These are phyloP conservation scores for Ridgeia piscesae DNA, from an alignment of 1,140 invertebrate species.

Conservation along the genomic window DNA sequence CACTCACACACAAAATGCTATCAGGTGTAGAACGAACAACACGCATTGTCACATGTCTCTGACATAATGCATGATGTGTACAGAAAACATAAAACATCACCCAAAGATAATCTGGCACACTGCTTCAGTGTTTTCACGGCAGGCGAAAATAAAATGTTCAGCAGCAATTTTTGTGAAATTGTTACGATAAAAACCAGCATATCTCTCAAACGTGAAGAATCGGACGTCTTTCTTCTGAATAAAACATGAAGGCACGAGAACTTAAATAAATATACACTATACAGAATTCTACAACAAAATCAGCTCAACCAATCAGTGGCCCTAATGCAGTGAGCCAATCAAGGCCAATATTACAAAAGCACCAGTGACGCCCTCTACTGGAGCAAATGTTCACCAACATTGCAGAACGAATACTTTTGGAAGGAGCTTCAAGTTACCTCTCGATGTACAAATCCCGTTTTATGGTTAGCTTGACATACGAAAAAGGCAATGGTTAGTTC, in stretches of 20 bases:
- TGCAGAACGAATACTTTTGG: no score
- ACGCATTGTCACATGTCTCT: no score
- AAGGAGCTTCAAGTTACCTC: no score
- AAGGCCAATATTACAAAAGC: neutral
- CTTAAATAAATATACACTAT: neutral
- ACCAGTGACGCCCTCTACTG: neutral
- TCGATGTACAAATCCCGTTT: no score
- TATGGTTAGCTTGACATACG: no score
- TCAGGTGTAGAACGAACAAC: no score
- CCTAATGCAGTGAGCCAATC: neutral
- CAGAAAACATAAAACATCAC: no score
- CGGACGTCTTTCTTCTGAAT: neutral
- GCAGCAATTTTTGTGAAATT: neutral
- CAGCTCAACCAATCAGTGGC: neutral
- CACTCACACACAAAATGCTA: neutral
- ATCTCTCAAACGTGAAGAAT: neutral
- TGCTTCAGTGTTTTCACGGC: no score
- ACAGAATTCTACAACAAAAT: neutral
- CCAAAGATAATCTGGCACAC: no score
- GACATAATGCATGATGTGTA: no score
- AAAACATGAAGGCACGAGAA: neutral
- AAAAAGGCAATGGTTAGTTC: no score
- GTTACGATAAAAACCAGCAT: neutral
- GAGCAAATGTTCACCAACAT: neutral
- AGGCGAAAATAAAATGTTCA: no score